These are phyloP conservation scores for Camponotus floridanus DNA, from an alignment of 1,140 invertebrate species.

Conservation along the genomic window DNA sequence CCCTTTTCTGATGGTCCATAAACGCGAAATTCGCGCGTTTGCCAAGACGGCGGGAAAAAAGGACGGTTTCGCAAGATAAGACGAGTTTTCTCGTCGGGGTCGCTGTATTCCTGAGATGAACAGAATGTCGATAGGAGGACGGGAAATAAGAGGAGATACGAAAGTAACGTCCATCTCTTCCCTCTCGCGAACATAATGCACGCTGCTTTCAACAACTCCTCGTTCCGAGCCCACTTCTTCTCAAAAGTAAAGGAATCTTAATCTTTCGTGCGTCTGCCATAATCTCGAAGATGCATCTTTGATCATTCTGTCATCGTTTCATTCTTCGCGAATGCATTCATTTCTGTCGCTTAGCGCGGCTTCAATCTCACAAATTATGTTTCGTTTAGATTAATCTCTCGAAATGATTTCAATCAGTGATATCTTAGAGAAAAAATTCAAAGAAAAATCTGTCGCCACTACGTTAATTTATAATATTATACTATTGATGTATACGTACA, in stretches of 20 bases:
- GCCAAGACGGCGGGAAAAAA: conserved; percentile 28
- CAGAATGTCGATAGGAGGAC: conserved; percentile 26
- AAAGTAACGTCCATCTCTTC: background rate
- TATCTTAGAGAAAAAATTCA: background rate
- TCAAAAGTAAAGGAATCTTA: conserved; percentile 44
- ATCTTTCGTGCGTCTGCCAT: conserved; percentile 39
- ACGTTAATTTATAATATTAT: background rate
- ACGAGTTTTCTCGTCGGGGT: conserved; percentile 38
- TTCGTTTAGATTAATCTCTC: conserved; percentile 10
- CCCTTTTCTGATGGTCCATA: conserved; percentile 19
- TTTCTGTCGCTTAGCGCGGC: conserved; percentile 16
- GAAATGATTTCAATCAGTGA: conserved; percentile 23
- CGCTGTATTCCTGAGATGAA: conserved; percentile 28
- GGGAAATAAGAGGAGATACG: conserved; percentile 27
- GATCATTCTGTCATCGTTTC: conserved; percentile 30
- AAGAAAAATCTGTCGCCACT: background rate
- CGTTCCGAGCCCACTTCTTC: conserved; percentile 27
- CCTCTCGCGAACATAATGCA: conserved; percentile 30
- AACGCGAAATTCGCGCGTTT: conserved; percentile 42
- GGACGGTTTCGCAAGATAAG: background rate
- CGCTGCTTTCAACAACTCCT: conserved; percentile 20
- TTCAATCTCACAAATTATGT: conserved; percentile 39
- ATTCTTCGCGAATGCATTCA: conserved; percentile 20
- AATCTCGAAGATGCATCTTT: conserved; percentile 41
- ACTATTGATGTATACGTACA: background rate